Conservation (phyloP, 2,113 vertebrate genomes). For the Spea bombifrons region DNA sequence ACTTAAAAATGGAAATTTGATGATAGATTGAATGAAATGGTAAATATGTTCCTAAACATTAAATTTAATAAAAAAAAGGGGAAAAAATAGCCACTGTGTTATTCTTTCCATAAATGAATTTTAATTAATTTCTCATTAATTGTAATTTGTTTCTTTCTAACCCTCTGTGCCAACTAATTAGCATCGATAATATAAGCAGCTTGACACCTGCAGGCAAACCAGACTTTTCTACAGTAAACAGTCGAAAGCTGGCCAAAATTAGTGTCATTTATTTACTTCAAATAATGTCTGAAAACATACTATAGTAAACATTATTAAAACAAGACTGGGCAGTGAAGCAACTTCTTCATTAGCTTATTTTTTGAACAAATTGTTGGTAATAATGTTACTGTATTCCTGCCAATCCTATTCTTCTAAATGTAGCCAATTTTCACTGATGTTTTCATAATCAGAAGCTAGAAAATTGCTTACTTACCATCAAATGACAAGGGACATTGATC, state of each 20-base stretch:
- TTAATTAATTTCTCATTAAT: slow-evolving; percentile 34
- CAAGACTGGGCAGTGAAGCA: not conserved
- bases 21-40: not conserved
- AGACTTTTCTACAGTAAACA: slow-evolving; percentile 8
- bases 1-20: too few relatives aligned
- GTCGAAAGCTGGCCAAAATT: slow-evolving; percentile 14
- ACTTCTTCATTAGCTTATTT: slow-evolving; percentile 15
- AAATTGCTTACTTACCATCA: slow-evolving; percentile 5
- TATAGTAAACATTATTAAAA: not conserved
- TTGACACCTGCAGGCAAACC: slow-evolving; percentile 38
- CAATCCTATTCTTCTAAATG: not conserved
- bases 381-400: slow-evolving; percentile 10
- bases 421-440: slow-evolving; percentile 19
- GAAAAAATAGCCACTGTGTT: too few relatives aligned
- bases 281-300: slow-evolving; percentile 8
- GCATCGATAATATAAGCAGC: slow-evolving; percentile 31
- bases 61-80: too few relatives aligned
- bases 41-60: not conserved
- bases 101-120: slow-evolving; percentile 7
- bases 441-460: slow-evolving; percentile 16
- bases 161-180: slow-evolving; percentile 34
- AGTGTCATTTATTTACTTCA: not conserved
- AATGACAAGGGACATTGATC: slow-evolving; percentile 11
- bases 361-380: slow-evolving; percentile 24
- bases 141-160: slow-evolving; percentile 20